Evolutionary conservation across 1,140 invertebrate species (phyloP), one percentile per base, ranked within the genome.

Genomic region (Gonioctena quinquepunctata): DNA sequence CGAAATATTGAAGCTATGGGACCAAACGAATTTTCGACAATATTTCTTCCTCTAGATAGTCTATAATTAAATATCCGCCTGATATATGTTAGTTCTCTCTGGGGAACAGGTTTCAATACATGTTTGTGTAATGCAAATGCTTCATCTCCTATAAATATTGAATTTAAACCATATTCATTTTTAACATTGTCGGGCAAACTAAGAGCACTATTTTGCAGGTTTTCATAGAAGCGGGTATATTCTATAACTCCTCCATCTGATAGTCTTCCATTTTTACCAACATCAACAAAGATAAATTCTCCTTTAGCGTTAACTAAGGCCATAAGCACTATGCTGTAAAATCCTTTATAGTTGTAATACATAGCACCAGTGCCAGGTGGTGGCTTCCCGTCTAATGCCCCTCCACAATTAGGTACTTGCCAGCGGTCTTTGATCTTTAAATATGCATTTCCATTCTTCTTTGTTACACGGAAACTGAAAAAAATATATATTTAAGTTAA

Each of bases 311-410:
- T 84, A 18, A 82, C 81, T 62, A 86, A 49, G 2, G 82, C 86
- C 67, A 87, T 70, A 18, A 88, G 74, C 22, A 88, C 84, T 4
- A 70, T 63, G 42, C 65, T 71, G 62, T 56, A 87, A 54, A 70
- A 81, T 18, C 77, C 71, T 68, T 88, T 88, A 68, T 87, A 87
- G 73, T 88, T 88, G n/a, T n/a, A n/a, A n/a, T n/a, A n/a, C n/a
- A n/a, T n/a, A n/a, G n/a, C n/a, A n/a, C n/a, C n/a, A n/a, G n/a
- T n/a, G n/a, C n/a, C n/a, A n/a, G n/a, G n/a, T n/a, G n/a, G n/a
- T n/a, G n/a, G n/a, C n/a, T n/a, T n/a, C 54, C 54, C 13, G 19
- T 25, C 23, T 56, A 56, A 25, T 56, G 16, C 23, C 54, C 54
- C 16, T 23, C 23, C 54, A 57, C 21, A 25, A 23, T 25, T 57